Evolutionary conservation across 2,797 vertebrate genomes (phyloP).

Genomic region (Catostomus latipinnis): DNA sequence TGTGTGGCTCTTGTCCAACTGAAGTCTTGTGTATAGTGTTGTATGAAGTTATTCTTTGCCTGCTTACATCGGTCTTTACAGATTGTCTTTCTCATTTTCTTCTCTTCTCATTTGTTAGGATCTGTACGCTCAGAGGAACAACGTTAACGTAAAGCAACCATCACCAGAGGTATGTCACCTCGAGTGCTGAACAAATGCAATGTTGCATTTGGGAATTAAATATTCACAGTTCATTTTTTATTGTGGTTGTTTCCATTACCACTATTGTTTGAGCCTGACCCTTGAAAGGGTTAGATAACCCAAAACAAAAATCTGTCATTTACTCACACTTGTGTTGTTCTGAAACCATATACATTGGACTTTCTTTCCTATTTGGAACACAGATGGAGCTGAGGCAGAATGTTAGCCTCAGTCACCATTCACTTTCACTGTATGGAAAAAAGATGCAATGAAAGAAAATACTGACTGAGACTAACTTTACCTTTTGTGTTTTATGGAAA

Average conservation of each 20-base stretch:
- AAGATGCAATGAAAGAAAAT: no score
- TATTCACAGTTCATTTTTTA: neutral
- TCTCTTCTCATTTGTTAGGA: conserved; percentile 69
- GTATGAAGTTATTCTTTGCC: conserved; percentile 35
- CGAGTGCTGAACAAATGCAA: neutral
- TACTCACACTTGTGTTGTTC: no score
- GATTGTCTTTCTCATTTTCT: conserved; percentile 1
- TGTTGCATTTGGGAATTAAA: no score
- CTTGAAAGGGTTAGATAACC: neutral
- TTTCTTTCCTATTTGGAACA: no score
- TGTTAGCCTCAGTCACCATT: no score
- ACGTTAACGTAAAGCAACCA: conserved; percentile 65
- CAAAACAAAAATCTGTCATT: no score
- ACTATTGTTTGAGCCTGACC: neutral
- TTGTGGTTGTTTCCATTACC: no score
- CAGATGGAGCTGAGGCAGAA: no score
- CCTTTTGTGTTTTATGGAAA: no score
- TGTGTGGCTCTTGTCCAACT: neutral
- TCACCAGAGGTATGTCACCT: conserved; percentile 77
- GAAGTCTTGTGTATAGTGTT: conserved; percentile 2
- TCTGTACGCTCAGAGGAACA: conserved; percentile 74
- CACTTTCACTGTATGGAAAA: no score
- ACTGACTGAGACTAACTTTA: no score
- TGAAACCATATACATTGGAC: no score
- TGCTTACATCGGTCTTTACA: neutral